Evolutionary conservation across 2,113 vertebrate species (phyloP).

Genomic region (Tetrax tetrax): DNA sequence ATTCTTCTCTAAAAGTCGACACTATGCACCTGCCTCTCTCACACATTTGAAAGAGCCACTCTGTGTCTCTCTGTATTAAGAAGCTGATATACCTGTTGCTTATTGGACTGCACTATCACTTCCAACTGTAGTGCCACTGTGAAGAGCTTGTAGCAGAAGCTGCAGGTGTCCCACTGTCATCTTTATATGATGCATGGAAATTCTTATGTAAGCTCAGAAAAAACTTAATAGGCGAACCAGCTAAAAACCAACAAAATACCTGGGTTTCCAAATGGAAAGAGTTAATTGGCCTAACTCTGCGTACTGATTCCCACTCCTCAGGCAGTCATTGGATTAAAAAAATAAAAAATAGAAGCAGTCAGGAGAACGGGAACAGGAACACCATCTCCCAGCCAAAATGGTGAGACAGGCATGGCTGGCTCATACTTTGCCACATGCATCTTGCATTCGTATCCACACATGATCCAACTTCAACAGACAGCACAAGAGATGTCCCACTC

Average conservation of each 20-base stretch:
- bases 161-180: background rate
- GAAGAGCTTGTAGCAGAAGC: background rate
- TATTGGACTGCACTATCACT: background rate
- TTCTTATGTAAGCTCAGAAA: background rate
- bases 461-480: background rate
- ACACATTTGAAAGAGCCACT: background rate
- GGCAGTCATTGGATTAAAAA: background rate
- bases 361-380: background rate
- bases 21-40: background rate
- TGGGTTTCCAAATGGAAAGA: background rate
- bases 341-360: background rate
- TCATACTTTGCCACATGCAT: background rate
- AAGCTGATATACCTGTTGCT: background rate
- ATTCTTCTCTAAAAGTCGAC: background rate
- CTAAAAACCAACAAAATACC: background rate
- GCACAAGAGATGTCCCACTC: background rate
- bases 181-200: background rate
- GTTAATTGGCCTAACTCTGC: background rate
- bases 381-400: background rate
- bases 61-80: background rate
- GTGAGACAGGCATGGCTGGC: background rate
- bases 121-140: background rate
- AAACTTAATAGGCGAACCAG: background rate
- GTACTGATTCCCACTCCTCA: background rate
- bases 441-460: accelerated